Evolutionary conservation across 1,140 invertebrate species (phyloP), one percentile per base, ranked within the genome.

Genomic region (Solenopsis invicta): DNA sequence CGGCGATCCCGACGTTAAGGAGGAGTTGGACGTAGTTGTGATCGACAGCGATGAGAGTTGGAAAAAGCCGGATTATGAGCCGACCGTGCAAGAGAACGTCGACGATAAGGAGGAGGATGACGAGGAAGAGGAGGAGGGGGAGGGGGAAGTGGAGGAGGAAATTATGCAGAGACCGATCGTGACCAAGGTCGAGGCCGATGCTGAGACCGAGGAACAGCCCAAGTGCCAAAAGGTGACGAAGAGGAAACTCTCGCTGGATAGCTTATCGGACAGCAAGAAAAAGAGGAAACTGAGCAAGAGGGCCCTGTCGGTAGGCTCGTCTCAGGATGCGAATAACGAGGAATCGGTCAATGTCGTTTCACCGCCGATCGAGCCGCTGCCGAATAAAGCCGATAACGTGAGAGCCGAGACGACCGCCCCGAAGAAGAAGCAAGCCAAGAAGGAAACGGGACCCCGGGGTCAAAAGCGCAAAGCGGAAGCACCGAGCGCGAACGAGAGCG

Each of bases 151-250:
- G 21, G 85, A 87, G 8, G 71, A 89, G 0, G 82, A 84, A n/a
- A 85, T 66, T 10, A 21, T n/a, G 76, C 59, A 69, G 0, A 85
- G 45, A 78, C 61, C 81, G 24, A 80, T 88, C 0, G 61, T 84
- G 29, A 56, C 54, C 52, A 72, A 66, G 16, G 13, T 77, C 75
- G 66, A 52, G 59, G 62, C 62, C 76, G 76, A 50, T 62, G 69
- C 24, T 34, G 34, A 84, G 13, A 52, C 76, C 41, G 67, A 90
- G 72, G 95, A 96, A 71, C 92, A 96, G 59, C 94, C 95, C 77
- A 96, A 96, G 91, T 94, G 96, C 75, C 95, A 96, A 87, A 96
- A 96, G 90, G 93, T 96, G 37, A 87, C 88, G 1, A 96, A 95
- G 5, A 92, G 95, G 48, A 94, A 95, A 76, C 85, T 95, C 24